Percentiles rank a stretch among this genome's conserved stretches.
Evolutionary conservation across 2,888 invertebrate genomes (phyloP).

Genomic region (Cylloceria caligata): DNA sequence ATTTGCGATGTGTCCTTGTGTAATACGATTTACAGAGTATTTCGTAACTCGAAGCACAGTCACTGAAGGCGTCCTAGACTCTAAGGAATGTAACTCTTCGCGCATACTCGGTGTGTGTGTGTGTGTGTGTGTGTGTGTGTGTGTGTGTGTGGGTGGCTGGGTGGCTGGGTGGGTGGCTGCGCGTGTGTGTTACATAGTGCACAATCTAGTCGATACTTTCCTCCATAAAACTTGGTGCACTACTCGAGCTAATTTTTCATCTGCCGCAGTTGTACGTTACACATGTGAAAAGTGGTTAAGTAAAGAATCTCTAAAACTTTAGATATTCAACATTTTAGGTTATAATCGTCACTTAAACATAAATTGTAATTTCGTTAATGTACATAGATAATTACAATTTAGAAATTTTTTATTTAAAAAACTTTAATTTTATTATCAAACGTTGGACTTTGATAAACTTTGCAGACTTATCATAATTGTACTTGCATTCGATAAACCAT

Average conservation of each 20-base stretch:
- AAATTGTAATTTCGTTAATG: no score
- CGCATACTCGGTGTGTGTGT: no score
- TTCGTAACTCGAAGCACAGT: conserved; percentile 51
- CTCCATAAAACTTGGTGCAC: not conserved
- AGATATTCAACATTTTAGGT: no score
- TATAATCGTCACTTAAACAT: no score
- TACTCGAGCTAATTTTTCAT: conserved; percentile 10
- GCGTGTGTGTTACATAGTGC: not conserved
- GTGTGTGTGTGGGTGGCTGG: not conserved
- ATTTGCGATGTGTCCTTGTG: conserved; percentile 39
- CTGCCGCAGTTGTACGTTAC: not conserved
- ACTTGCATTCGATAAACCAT: no score
- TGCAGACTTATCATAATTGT: no score
- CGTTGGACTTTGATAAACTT: no score
- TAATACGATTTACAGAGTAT: conserved; percentile 53
- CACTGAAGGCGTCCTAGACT: conserved; percentile 22
- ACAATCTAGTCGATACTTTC: conserved; percentile 6
- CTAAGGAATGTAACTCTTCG: conserved; percentile 29
- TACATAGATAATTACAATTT: no score
- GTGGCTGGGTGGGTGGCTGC: no score
- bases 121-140: not conserved
- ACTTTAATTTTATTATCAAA: no score
- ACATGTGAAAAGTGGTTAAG: not conserved
- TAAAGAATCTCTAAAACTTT: no score
- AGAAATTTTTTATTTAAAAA: no score